Conservation (phyloP, 2,797 vertebrate genomes). For the Sebastiscus albofasciatus region DNA sequence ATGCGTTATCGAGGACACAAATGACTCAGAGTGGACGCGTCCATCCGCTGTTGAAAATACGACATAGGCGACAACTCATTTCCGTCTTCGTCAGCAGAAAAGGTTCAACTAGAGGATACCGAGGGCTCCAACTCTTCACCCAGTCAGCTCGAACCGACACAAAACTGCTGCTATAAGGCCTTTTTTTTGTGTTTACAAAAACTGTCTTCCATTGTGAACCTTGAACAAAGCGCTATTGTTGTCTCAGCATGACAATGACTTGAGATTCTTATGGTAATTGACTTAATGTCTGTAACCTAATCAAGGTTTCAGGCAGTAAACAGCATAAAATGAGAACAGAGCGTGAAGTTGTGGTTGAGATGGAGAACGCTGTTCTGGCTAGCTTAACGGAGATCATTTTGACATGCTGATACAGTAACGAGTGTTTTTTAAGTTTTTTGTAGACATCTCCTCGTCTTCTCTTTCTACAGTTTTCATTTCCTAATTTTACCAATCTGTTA, state of each 20-base stretch:
- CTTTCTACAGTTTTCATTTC: not conserved
- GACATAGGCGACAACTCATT: constrained; percentile 13
- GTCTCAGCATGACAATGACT: constrained; percentile 39
- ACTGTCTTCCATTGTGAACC: constrained; percentile 1
- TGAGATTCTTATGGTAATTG: constrained; percentile 50
- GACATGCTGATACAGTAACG: constrained; percentile 14
- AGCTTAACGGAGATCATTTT: constrained; percentile 9
- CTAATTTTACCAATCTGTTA: constrained; percentile 23
- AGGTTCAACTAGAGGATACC: constrained; percentile 46
- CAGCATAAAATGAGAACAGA: constrained; percentile 33
- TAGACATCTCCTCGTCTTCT: not conserved
- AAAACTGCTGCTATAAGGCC: constrained; percentile 16
- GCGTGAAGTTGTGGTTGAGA: constrained; percentile 38
- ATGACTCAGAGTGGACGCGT: constrained; percentile 34
- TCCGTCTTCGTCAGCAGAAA: constrained; percentile 41
- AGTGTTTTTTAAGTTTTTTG: constrained; percentile 23
- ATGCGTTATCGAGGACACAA: constrained; percentile 33
- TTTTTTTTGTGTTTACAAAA: constrained; percentile 37
- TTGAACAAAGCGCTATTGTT: constrained; percentile 56
- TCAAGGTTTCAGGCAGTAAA: constrained; percentile 50
- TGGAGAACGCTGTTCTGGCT: constrained; percentile 14
- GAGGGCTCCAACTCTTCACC: not conserved
- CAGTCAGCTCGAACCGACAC: not conserved
- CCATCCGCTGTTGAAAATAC: constrained; percentile 38
- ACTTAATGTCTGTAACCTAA: constrained; percentile 60